phyloP scores from a whole-genome alignment of 2,113 vertebrate species.

The Pycnonotus jocosus region DNA sequence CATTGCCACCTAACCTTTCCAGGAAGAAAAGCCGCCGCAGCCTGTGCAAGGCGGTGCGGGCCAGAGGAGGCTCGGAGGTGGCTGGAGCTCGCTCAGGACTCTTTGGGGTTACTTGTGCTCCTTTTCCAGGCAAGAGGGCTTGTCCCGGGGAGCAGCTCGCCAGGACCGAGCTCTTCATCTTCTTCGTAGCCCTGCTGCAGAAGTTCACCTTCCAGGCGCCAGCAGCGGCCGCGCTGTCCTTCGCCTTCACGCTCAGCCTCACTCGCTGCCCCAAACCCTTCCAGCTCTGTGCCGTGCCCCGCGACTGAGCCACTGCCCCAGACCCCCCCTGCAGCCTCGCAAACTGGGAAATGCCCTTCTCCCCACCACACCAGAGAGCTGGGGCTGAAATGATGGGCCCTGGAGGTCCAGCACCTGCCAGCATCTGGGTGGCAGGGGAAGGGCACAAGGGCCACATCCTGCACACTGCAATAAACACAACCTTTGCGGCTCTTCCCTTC shows the following conservation, averaged over 20 bases:
- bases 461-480: not conserved
- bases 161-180: conserved; percentile 79
- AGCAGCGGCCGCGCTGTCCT: not conserved
- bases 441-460: not conserved
- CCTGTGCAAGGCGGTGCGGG: fast-evolving
- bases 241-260: conserved; percentile 68
- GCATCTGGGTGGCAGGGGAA: fast-evolving
- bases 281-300: conserved; percentile 54
- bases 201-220: conserved; percentile 69
- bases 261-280: conserved; percentile 73
- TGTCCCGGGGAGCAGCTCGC: conserved; percentile 79
- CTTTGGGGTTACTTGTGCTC: not conserved
- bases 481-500: not conserved
- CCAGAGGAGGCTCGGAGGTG: not conserved
- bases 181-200: conserved; percentile 73
- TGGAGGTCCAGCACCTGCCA: fast-evolving
- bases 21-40: conserved; percentile 38
- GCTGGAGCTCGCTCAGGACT: fast-evolving
- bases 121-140: conserved; percentile 71
- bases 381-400: not conserved
- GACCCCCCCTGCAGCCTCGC: fast-evolving
- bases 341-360: not conserved
- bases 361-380: fast-evolving
- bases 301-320: not conserved
- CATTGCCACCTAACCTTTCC: conserved; percentile 62